Percentiles rank a stretch among this genome's conserved stretches.
Conservation (phyloP, 2,113 vertebrate species). For the Serinus canaria region DNA sequence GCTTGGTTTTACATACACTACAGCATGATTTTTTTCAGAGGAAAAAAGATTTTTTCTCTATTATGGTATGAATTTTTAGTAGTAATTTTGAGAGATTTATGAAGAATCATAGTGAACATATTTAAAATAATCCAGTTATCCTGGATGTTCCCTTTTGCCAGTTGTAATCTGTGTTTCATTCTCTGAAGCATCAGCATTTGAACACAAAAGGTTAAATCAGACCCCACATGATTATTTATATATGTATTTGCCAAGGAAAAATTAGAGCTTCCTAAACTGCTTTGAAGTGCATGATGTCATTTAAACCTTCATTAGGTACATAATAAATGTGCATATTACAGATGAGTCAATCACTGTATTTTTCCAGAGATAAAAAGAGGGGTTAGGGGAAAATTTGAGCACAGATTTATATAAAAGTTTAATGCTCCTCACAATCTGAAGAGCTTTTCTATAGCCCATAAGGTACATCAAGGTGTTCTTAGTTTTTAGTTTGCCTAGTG, state of each 20-base stretch:
- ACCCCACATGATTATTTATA: neutral
- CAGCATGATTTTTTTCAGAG: neutral
- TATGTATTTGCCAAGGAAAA: neutral
- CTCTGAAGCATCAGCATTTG: neutral
- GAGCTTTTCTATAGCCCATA: constrained; percentile 1
- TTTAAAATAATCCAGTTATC: neutral
- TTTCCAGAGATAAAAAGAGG: neutral
- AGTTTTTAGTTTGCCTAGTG: neutral
- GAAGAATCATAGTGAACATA: neutral
- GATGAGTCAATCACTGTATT: neutral
- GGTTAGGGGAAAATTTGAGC: neutral
- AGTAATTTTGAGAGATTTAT: neutral
- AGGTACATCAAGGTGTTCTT: neutral
- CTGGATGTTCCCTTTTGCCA: neutral
- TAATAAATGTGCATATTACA: neutral
- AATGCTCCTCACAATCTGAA: constrained; percentile 12
- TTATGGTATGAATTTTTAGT: neutral
- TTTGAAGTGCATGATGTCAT: neutral
- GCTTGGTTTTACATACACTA: neutral
- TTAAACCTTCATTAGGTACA: neutral
- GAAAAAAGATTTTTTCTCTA: neutral
- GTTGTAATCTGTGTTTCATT: neutral
- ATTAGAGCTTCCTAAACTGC: neutral
- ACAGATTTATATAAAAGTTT: neutral
- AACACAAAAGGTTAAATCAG: constrained; percentile 1